Conservation (phyloP, 2,113 vertebrate species). For the Sprattus sprattus region DNA sequence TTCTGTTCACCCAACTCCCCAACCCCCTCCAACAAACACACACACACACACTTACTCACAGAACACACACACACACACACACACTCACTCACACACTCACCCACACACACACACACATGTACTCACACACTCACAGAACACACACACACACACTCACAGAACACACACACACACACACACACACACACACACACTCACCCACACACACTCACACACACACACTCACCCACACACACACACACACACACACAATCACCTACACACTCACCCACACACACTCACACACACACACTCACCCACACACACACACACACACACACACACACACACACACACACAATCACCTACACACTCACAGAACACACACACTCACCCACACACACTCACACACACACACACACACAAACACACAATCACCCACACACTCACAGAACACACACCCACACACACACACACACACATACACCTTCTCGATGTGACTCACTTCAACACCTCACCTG, state of each 20-base stretch:
- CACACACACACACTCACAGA: not conserved
- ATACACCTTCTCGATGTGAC: not conserved
- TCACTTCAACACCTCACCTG: not conserved
- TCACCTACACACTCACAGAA: not conserved
- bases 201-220: not conserved
- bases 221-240: not conserved
- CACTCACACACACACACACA: not conserved
- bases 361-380: too few relatives aligned
- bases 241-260: not conserved
- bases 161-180: not conserved
- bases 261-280: not conserved
- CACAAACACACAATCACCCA: not conserved
- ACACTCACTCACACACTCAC: not conserved
- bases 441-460: not conserved
- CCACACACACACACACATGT: not conserved
- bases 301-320: constrained; percentile 6
- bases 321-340: not conserved
- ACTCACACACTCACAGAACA: not conserved
- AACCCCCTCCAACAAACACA: constrained; percentile 51
- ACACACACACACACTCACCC: not conserved
- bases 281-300: not conserved
- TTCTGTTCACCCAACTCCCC: constrained; percentile 64
- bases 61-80: not conserved
- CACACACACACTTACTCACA: not conserved
- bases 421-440: not conserved